phyloP scores from a whole-genome alignment of 64 coral and sea anemone species.

The Dendrophyllia cribrosa region DNA sequence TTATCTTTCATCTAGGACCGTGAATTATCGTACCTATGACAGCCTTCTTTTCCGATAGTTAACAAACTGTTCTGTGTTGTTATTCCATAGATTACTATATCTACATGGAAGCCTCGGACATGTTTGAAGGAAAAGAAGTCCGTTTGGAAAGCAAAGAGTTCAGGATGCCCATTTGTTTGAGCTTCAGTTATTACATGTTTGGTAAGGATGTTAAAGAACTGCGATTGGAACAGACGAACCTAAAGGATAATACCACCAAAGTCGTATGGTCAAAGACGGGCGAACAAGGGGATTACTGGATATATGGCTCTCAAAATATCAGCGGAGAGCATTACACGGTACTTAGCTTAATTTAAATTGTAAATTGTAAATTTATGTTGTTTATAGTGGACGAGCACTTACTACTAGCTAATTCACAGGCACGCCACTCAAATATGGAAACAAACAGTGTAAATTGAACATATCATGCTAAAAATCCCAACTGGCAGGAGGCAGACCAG shows the following conservation, averaged over 20 bases:
- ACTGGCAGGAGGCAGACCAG: too few relatives aligned
- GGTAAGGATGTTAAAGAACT: constrained; percentile 8
- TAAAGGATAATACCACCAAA: constrained; percentile 9
- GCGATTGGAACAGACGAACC: constrained; percentile 5
- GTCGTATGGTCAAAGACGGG: constrained; percentile 13
- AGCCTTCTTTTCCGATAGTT: too few relatives aligned
- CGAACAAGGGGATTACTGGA: constrained; percentile 14
- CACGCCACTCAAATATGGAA: too few relatives aligned
- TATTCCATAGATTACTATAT: constrained; percentile 29
- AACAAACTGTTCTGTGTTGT: too few relatives aligned
- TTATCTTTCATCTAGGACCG: too few relatives aligned
- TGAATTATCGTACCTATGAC: too few relatives aligned
- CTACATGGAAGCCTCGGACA: constrained; percentile 34
- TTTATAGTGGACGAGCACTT: too few relatives aligned
- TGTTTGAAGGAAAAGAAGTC: not conserved
- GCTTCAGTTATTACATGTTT: constrained; percentile 32
- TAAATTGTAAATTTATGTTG: too few relatives aligned
- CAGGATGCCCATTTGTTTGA: constrained; percentile 3
- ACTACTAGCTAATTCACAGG: too few relatives aligned
- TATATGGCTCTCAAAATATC: not conserved
- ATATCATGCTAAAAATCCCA: too few relatives aligned
- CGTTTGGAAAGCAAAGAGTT: constrained; percentile 25
- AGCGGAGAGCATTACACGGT: constrained; percentile 36
- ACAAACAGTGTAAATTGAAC: too few relatives aligned
- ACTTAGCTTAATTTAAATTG: not conserved